These are phyloP conservation scores for Cynocephalus volans DNA, from an alignment of 2,113 vertebrate genomes.

Conservation along the genomic window DNA sequence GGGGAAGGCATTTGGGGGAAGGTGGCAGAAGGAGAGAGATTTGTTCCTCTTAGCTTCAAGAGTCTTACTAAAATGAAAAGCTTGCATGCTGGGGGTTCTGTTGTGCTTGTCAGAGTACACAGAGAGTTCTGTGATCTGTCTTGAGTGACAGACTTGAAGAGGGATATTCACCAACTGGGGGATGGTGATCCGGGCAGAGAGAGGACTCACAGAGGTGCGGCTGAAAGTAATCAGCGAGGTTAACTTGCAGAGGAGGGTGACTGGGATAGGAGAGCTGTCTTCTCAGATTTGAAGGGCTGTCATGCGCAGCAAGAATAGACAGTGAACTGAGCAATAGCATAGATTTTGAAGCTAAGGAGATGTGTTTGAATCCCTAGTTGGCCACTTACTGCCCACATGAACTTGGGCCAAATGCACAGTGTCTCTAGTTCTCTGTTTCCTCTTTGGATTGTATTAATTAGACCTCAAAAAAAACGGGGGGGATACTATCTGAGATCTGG, in stretches of 20 bases:
- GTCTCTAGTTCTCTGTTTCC: not conserved
- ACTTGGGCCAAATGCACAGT: not conserved
- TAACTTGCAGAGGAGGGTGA: not conserved
- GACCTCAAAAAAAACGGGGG: not conserved
- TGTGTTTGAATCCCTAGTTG: not conserved
- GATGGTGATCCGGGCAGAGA: not conserved
- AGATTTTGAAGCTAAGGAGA: constrained; percentile 24
- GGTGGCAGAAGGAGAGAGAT: not conserved
- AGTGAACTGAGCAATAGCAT: not conserved
- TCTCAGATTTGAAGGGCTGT: not conserved
- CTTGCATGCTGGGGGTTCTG: not conserved
- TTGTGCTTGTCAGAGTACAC: not conserved
- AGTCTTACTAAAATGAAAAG: not conserved
- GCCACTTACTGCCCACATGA: not conserved
- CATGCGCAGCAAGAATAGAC: not conserved
- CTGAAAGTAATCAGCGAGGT: not conserved
- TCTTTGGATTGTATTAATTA: constrained; percentile 2
- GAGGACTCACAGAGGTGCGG: not conserved
- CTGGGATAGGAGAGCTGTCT: not conserved
- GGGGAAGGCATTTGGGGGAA: not conserved
- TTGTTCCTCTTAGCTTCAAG: constrained; percentile 45
- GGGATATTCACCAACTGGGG: not conserved
- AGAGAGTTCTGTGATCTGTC: not conserved
- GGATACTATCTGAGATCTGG: not conserved
- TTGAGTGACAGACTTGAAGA: not conserved